Percentiles rank a stretch among this genome's conserved stretches.
These are phyloP conservation scores for Pelusios castaneus DNA, from an alignment of 2,113 vertebrate genomes.

Conservation along the genomic window DNA sequence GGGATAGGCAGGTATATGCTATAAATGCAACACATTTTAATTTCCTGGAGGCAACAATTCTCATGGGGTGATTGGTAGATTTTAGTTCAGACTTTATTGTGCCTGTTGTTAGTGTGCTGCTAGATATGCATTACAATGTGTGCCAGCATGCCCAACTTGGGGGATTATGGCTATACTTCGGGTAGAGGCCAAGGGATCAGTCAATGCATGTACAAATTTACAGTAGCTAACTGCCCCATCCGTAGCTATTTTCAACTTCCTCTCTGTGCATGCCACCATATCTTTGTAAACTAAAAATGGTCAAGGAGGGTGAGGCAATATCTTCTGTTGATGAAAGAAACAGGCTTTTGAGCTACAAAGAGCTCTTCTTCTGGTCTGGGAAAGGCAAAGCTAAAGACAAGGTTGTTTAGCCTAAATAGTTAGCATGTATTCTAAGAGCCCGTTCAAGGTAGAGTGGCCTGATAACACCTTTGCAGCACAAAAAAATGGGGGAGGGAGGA, in stretches of 20 bases:
- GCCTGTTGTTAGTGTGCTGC: not conserved
- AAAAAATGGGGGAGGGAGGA: not conserved
- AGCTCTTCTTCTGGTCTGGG: not conserved
- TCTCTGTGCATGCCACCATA: not conserved
- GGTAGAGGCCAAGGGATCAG: not conserved
- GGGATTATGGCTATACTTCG: not conserved
- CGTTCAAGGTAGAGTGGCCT: not conserved
- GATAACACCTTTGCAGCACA: not conserved
- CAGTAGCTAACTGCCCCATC: not conserved
- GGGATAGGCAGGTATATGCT: not conserved
- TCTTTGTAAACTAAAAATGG: not conserved
- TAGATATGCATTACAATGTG: not conserved
- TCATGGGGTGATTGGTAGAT: not conserved
- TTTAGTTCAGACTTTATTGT: not conserved
- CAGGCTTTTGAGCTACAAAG: not conserved
- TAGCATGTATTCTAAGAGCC: not conserved
- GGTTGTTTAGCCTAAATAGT: not conserved
- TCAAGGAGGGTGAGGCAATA: not conserved
- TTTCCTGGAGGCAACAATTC: not conserved
- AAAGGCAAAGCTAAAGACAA: not conserved
- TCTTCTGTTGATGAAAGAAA: not conserved
- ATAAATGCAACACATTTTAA: not conserved
- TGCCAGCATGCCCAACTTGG: not conserved
- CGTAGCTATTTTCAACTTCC: fast-evolving
- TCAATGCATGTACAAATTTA: not conserved